Conservation (phyloP, 92 coral and sea anemone genomes). For the Phenganax stokvisi region DNA sequence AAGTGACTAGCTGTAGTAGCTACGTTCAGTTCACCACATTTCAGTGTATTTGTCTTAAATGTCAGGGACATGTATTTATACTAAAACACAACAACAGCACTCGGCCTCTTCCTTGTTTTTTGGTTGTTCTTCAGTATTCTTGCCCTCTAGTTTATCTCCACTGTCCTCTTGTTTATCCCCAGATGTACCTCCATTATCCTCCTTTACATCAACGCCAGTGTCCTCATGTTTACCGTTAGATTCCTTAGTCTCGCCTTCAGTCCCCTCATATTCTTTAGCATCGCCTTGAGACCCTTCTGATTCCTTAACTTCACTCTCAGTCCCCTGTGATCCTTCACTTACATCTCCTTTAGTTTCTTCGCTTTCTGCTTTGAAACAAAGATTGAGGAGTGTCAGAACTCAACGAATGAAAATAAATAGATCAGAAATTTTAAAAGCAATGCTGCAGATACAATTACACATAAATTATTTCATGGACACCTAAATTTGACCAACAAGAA, state of each 20-base stretch:
- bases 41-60: no score
- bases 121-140: background rate
- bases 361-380: background rate
- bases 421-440: background rate
- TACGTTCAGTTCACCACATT: background rate
- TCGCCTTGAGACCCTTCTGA: constrained; percentile 10
- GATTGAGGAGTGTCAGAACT: background rate
- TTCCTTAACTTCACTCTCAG: background rate
- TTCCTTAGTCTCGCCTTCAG: constrained; percentile 8
- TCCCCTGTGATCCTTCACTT: background rate
- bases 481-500: background rate
- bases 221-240: background rate
- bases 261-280: background rate
- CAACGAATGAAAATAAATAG: background rate
- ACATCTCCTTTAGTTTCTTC: background rate
- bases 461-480: background rate
- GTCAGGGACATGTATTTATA: background rate
- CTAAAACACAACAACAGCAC: constrained; percentile 8
- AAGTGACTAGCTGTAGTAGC: background rate
- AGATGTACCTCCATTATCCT: constrained; percentile 3
- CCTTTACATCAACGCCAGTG: background rate
- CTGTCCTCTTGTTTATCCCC: constrained; percentile 8
- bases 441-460: background rate
- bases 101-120: constrained; percentile 9
- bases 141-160: background rate